Evolutionary conservation across 1,140 invertebrate species (phyloP), one percentile per base, ranked within the genome.

Genomic region (Drosophila mayri): DNA sequence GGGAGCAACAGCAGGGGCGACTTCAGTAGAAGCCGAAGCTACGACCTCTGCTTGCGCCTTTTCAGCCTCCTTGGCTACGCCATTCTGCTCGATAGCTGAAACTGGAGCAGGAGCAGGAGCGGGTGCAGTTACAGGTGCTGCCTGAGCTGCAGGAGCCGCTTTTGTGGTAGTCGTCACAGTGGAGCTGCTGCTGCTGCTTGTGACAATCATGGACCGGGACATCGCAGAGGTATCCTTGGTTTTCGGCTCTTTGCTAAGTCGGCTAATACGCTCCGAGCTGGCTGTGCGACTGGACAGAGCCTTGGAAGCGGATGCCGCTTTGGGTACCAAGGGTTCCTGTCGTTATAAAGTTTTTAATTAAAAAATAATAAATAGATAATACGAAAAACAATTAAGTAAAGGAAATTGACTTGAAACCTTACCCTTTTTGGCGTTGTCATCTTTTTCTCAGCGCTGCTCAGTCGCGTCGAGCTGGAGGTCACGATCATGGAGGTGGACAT

Each of bases 381-480:
- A 43, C 1, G 1, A 4, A 49, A 11, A 3, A 1, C 25, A 6
- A 28, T 4, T 1, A 46, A 46, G 18, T 6, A 9, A 7, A 25
- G 4, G 28, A 30, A 49, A 32, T 44, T 0, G 1, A 14, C 18
- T 18, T 49, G 0, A 3, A 18, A 12, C 25, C 9, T 83, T 93
- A 94, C 94, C 93, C 94, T 92, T 91, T 93, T 93, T 74, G 94
- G 94, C 88, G 94, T 93, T 79, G 94, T 92, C 93, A 94, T 92
- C 92, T 93, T 86, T 92, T 25, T 25, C 25, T 94, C 79, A 90
- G 81, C 76, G 90, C 94, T 92, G 92, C 92, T 84, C 92, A 88
- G 62, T 55, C 91, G 77, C 43, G 91, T 67, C 58, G 91, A 87
- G 60, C 85, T 88, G 54, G 90, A 91, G 74, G 91, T 91, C 50